Evolutionary conservation across 2,888 invertebrate species (phyloP).

Genomic region (Stenotaenia linearis): DNA sequence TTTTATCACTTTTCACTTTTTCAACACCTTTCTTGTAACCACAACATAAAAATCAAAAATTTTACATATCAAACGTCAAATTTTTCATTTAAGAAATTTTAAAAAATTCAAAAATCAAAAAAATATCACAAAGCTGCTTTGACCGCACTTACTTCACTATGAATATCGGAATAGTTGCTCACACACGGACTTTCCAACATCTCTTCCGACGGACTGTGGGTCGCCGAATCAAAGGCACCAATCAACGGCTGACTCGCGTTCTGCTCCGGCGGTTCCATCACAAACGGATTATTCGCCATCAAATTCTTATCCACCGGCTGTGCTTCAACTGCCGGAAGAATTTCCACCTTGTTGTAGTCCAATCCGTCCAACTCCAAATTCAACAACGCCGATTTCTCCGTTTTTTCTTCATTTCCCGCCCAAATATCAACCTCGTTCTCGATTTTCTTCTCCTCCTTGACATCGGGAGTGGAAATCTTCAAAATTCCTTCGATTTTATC

Average conservation of each 20-base stretch:
- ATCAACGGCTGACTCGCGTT: neutral
- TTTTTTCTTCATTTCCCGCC: no score
- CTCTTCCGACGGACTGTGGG: constrained; percentile 69
- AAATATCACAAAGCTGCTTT: neutral
- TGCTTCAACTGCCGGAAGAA: neutral
- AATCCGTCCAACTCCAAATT: neutral
- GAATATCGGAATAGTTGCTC: constrained; percentile 58
- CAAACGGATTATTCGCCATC: neutral
- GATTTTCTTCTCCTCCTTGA: no score
- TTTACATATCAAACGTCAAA: no score
- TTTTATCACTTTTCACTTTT: no score
- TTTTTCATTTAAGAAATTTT: no score
- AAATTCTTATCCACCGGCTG: neutral
- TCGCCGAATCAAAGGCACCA: constrained; percentile 54
- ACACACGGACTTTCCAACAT: constrained; percentile 58
- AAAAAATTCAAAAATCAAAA: neutral
- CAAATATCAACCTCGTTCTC: no score
- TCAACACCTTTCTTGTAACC: no score
- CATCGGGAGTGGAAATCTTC: no score
- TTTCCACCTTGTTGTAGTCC: neutral
- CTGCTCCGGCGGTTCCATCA: neutral
- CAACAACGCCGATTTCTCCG: neutral
- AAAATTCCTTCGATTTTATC: no score
- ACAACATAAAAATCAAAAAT: no score
- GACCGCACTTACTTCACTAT: constrained; percentile 56